Base-by-base conservation (phyloP, 2,797 vertebrate species). In the Erethizon dorsatum region DNA sequence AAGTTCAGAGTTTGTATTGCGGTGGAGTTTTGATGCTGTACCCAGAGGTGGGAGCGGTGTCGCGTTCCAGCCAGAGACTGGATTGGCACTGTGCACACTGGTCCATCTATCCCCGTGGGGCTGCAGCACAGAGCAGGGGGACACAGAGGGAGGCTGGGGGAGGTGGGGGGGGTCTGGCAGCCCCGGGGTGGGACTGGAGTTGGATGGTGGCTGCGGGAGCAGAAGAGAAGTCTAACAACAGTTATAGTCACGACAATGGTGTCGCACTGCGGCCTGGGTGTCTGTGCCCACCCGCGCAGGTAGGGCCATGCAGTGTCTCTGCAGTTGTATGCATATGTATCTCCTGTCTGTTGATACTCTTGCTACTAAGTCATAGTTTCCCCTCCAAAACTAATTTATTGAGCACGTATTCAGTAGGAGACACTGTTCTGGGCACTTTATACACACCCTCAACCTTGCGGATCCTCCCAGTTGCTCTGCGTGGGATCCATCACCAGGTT, bases 241-340 rank as follows among this genome's bases (percentile, higher is more conserved):
- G 15, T 14, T 54, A 22, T 0, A n/a, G 11, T 3, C 3, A 31
- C 7, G 41, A 12, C 0, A 2, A 2, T 0, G 26, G 41, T 13
- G 0, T 9, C 12, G 37, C 11, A 9, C 3, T 11, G 2, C 0
- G 0, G 31, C 61, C 71, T 26, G 71, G 37, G 20, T 6, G 11
- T 45, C 22, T 41, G 10, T 11, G 6, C 20, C 14, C 37, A 2
- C 20, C 50, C n/a, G 22, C 14, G 3, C 15, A 22, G 11, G 20
- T 1, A 4, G 6, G 65, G 22, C n/a, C 59, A 13, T 5, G 6
- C 0, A 0, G 18, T 4, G 22, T 28, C 24, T 83, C 6, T 11
- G 9, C 1, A 12, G 28, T 33, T 56, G 2, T 1, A 0, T 3
- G 4, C 5, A 12, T 1, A 12, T 1, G 5, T 4, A 20, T 78